A percentile compares a stretch with the other conserved stretches of the same genome.
Evolutionary conservation across 1,140 invertebrate genomes (phyloP).

Genomic region (Temnothorax nylanderi): DNA sequence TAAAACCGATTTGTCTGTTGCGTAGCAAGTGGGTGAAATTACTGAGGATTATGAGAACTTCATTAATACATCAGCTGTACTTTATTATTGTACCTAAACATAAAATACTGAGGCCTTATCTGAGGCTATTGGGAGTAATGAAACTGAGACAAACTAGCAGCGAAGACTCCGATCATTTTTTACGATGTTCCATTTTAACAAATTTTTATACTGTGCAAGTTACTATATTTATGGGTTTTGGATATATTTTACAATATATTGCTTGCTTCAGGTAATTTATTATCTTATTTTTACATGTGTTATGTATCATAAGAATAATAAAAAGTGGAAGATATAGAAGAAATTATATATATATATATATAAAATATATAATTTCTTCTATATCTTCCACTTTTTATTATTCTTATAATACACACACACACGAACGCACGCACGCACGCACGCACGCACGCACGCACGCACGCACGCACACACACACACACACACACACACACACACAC

Average conservation of each 20-base stretch:
- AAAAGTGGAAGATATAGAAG: neutral
- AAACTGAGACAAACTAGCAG: slow-evolving; percentile 90
- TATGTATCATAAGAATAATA: neutral
- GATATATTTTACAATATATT: slow-evolving; percentile 92
- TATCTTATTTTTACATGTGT: neutral
- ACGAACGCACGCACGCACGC: too few species aligned
- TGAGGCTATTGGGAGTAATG: slow-evolving; percentile 90
- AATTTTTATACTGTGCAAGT: slow-evolving; percentile 90
- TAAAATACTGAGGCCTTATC: slow-evolving; percentile 91
- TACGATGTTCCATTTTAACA: slow-evolving; percentile 84
- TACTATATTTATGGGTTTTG: slow-evolving; percentile 88
- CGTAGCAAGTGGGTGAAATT: slow-evolving; percentile 88
- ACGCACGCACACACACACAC: too few species aligned
- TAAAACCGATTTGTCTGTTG: neutral
- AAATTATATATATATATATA: too few species aligned
- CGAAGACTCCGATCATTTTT: slow-evolving; percentile 87
- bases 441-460: too few species aligned
- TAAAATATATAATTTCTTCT: too few species aligned
- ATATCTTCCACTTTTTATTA: too few species aligned
- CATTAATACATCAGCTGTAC: slow-evolving; percentile 90
- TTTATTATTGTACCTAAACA: slow-evolving; percentile 92
- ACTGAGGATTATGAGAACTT: slow-evolving; percentile 88
- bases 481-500: too few species aligned
- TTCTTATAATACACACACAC: too few species aligned
- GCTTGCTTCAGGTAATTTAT: slow-evolving; percentile 89